phyloP scores from a whole-genome alignment of 2,113 vertebrate genomes.

The Chamaea fasciata region DNA sequence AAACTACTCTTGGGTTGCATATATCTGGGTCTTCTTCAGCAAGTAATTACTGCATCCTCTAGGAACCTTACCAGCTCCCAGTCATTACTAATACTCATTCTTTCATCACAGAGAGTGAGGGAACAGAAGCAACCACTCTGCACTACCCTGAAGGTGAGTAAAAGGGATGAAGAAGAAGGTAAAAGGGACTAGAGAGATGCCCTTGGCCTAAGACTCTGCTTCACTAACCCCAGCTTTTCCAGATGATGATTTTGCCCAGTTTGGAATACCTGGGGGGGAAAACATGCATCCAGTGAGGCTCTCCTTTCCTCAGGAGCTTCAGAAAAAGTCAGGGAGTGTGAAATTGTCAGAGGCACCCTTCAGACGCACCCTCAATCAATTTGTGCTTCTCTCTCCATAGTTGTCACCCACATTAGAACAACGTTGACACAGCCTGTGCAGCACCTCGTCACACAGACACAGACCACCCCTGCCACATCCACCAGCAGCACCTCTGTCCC shows the following conservation, averaged over 20 bases:
- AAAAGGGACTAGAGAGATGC: not conserved
- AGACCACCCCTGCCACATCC: not conserved
- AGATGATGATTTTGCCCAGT: not conserved
- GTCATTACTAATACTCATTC: not conserved
- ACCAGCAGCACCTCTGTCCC: not conserved
- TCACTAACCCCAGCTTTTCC: not conserved
- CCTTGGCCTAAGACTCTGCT: not conserved
- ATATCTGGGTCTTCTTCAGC: not conserved
- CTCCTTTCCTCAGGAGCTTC: not conserved
- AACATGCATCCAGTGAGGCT: not conserved
- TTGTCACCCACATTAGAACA: not conserved
- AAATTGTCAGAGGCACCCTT: not conserved
- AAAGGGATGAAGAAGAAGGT: not conserved
- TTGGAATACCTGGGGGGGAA: not conserved
- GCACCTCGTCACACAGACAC: not conserved
- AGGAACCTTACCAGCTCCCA: not conserved
- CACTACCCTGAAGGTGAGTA: not conserved
- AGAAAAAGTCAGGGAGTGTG: not conserved
- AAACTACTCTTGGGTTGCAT: not conserved
- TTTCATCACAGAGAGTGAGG: not conserved
- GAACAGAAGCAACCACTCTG: not conserved
- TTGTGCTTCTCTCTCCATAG: not conserved
- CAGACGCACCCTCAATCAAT: not conserved
- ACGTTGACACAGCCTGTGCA: not conserved
- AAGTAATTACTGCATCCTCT: not conserved